Evolutionary conservation across 1,140 invertebrate species (phyloP), one percentile per base, ranked within the genome.

Genomic region (Lordiphosa collinella): DNA sequence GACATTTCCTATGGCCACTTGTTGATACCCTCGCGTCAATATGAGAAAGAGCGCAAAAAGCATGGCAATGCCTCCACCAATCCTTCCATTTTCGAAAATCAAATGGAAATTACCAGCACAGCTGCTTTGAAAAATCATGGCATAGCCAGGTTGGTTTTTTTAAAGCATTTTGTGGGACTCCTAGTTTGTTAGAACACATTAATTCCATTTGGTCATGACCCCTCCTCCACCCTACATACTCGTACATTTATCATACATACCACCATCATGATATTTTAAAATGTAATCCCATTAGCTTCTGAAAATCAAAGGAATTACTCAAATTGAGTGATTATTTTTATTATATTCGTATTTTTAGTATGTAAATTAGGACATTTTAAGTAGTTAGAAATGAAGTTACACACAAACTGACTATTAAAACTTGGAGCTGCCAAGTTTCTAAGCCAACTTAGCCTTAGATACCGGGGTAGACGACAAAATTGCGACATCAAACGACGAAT

Each of bases 1-100:
- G 94, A 96, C 89, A 94, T 97, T 67, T 97, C 96, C 16, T 97
- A 97, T 90, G 94, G 94, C 41, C 93, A 95, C 84, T 90, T 97
- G 43, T 90, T 98, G 57, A 93, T 95, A 70, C 95, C 95, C 18
- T 94, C 94, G 10, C 91, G 92, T 78, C 91, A 93, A 22, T 92
- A 91, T 61, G 89, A 90, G 18, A 88, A 87, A 51, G 88, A 88
- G 14, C 76, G 76, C 25, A 88, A 87, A 43, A 86, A 87, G 50
- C 74, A 88, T 34, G 76, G 76, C 55, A 68, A 65, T 35, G 49
- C 63, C 1, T 68, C 78, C 10, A 68, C 65, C 2, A 87, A 70
- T 58, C 47, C 79, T 18, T 74, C 82, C 18, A 56, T 82, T 32
- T 66, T 85, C 38, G 87, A 88, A 38, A 88, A 70, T 34, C 87